Base-by-base conservation (phyloP, 2,888 invertebrate species). In the Chouioia cunea region DNA sequence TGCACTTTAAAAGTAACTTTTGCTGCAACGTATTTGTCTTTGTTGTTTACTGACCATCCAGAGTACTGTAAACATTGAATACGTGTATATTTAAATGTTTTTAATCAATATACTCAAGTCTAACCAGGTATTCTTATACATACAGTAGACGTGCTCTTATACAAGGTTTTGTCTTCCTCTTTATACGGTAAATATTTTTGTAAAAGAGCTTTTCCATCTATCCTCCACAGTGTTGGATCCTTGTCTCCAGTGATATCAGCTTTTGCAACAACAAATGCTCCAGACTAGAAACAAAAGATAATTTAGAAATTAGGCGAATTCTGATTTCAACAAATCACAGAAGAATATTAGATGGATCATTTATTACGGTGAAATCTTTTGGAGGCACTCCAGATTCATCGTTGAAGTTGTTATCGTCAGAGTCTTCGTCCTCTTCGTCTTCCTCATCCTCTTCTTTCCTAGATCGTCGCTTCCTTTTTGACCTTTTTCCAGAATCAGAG, bases 111-210 rank as follows among this genome's bases (percentile, higher is more conserved):
- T n/a, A n/a, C 4, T 27, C 15, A 16, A 27, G 14, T 14, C 23
- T 43, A 43, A 20, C n/a, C 48, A 63, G 36, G 58, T 48, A 43
- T 46, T 12, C 54, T 18, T 67, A 20, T 27, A 79, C 83, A 83
- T 81, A 88, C 88, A 74, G 88, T 88, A 43, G 88, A 88, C 77
- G 88, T 88, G 81, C 87, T 88, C 81, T 86, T 87, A 80, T 89
- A 88, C 66, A 87, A 76, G 22, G 86, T 86, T 77, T 87, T 86
- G 44, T 87, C 87, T 74, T 88, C 86, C 74, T 88, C 85, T 78
- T 87, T 85, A 76, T 87, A 87, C 43, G 89, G 87, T 78, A 90
- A 87, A 83, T 87, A 90, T 79, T 90, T 90, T 81, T 90, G 90
- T 62, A 90, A 83, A 73, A 90, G 84, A 46, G 88, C 87, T 75